Evolutionary conservation across 2,113 vertebrate species (phyloP).

Genomic region (Nettapus auritus): DNA sequence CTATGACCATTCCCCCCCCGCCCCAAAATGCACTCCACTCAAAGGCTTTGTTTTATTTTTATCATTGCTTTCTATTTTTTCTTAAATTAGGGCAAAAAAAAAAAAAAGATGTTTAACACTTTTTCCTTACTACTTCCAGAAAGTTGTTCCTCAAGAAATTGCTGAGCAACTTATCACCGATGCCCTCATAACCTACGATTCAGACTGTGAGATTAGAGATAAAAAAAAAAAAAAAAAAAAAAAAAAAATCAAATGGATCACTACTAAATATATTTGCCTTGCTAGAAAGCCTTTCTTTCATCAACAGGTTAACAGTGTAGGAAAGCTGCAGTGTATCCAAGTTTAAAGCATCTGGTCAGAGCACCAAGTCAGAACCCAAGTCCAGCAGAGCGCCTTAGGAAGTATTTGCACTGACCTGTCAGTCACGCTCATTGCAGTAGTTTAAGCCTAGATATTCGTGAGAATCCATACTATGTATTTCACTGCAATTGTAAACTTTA

Average conservation of each 20-base stretch:
- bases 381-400: neutral
- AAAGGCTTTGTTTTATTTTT: neutral
- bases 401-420: neutral
- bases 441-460: neutral
- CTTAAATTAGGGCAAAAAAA: neutral
- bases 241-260: neutral
- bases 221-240: neutral
- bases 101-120: neutral
- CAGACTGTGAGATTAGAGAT: neutral
- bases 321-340: neutral
- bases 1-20: accelerated
- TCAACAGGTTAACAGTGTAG: neutral
- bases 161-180: neutral
- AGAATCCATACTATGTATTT: neutral
- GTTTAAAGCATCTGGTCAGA: neutral
- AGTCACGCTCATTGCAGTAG: neutral
- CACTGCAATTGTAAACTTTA: neutral
- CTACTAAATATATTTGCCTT: neutral
- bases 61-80: neutral
- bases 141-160: neutral
- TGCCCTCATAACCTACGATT: neutral
- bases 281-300: neutral
- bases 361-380: neutral
- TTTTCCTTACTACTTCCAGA: neutral
- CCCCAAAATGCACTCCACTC: neutral